Conservation (phyloP, 1,140 invertebrate genomes). For the Popillia japonica region DNA sequence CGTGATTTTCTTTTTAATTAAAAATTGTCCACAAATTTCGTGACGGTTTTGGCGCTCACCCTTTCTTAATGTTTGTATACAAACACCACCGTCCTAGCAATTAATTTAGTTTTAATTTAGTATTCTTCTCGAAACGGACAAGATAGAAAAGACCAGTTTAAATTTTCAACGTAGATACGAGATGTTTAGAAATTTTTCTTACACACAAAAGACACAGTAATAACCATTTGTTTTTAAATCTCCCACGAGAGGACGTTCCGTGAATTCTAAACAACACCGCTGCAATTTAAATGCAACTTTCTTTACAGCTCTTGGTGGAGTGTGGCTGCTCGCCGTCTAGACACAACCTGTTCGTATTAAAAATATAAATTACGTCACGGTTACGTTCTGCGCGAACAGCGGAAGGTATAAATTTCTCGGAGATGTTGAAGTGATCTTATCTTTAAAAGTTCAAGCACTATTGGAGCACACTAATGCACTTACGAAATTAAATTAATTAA, state of each 20-base stretch:
- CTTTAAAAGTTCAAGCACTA: not conserved
- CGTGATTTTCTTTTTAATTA: conserved; percentile 26
- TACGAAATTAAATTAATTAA: too few species aligned
- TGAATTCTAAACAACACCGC: conserved; percentile 32
- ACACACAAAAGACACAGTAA: conserved; percentile 19
- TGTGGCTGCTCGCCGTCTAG: not conserved
- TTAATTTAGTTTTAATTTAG: conserved; percentile 28
- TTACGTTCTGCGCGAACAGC: not conserved
- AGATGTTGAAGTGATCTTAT: not conserved
- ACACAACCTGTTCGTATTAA: not conserved
- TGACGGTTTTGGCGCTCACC: not conserved
- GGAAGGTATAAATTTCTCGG: not conserved
- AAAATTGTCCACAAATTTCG: conserved; percentile 25
- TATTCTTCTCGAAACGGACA: not conserved
- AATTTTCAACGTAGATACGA: not conserved
- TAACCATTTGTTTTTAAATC: conserved; percentile 37
- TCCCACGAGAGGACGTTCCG: conserved; percentile 11
- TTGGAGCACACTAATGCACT: too few species aligned
- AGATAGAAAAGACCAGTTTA: not conserved
- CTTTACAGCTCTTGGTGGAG: not conserved
- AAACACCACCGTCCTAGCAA: not conserved
- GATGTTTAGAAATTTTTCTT: conserved; percentile 24
- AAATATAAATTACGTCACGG: conserved; percentile 20
- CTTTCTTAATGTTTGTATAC: not conserved
- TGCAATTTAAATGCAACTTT: conserved; percentile 37